Evolutionary conservation across 2,888 invertebrate genomes (phyloP).

Genomic region (Mesorhabditis spiculigera): DNA sequence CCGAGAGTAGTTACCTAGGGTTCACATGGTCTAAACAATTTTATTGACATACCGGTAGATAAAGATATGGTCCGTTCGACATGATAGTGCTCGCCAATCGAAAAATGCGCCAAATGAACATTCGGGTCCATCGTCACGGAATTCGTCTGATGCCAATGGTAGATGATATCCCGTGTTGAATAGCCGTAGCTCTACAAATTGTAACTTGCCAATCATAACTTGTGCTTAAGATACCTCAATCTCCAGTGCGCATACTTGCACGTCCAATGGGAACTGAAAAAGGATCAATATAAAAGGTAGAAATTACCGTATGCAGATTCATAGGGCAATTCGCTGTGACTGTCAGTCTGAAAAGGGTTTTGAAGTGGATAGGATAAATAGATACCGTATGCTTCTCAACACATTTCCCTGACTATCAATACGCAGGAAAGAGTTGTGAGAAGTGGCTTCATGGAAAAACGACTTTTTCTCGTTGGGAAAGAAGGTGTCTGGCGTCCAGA

Average conservation of each 20-base stretch:
- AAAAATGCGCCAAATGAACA: constrained; percentile 60
- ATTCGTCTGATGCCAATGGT: constrained; percentile 56
- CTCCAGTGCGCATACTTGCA: constrained; percentile 55
- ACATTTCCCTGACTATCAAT: constrained; percentile 57
- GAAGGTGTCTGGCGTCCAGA: constrained; percentile 58
- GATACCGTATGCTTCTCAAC: constrained; percentile 48
- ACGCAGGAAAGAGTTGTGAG: constrained; percentile 57
- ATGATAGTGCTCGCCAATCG: constrained; percentile 53
- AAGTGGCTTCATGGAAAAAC: constrained; percentile 57
- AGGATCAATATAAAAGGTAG: not conserved
- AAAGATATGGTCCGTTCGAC: constrained; percentile 56
- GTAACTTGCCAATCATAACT: not conserved
- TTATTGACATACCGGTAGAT: constrained; percentile 41
- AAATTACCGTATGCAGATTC: constrained; percentile 50
- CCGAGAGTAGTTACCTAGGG: constrained; percentile 59
- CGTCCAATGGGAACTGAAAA: constrained; percentile 54
- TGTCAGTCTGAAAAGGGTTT: constrained; percentile 36
- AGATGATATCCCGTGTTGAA: constrained; percentile 58
- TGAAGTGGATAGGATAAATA: not conserved
- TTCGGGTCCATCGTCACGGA: constrained; percentile 57
- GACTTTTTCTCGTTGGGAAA: constrained; percentile 58
- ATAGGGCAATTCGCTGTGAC: constrained; percentile 58
- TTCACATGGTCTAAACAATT: too few species aligned
- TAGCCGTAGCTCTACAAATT: constrained; percentile 57
- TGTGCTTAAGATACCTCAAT: constrained; percentile 40